Base-by-base conservation (phyloP, 2,888 invertebrate species). In the Biston stratarius region DNA sequence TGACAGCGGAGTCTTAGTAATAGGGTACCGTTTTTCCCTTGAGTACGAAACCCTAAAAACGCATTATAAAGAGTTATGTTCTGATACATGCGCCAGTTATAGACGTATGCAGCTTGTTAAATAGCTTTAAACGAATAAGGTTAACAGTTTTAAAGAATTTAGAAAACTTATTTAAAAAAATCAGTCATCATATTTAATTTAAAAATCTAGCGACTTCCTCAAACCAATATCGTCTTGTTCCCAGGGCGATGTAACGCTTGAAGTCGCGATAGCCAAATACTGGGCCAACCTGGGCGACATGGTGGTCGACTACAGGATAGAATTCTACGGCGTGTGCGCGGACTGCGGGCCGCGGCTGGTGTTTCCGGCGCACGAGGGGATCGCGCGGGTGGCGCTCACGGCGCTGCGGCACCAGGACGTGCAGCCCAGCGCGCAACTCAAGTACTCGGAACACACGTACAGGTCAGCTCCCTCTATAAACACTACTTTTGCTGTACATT, bases 261-360 rank as follows among this genome's bases (percentile, higher is more conserved):
- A 99, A 91, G 91, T 99, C 49, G 98, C 97, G 65, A 95, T 99
- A 70, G 98, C 98, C 9, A 99, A 99, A 89, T 99, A 98, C 95
- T 99, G 99, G 99, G 97, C 98, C 10, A 98, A 97, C 93, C 94
- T 97, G 61, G 98, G 98, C 38, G 97, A 97, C 51, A 95, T 97
- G 62, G 89, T 87, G 49, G 86, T 98, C 33, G 95, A 96, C 84
- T 98, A 98, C 87, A 95, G 94, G 47, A 88, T 99, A 52, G 96
- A 96, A 80, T 98, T 99, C 90, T 96, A 96, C 88, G 98, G 99
- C 0, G 94, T 98, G 61, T 94, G 95, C 81, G 95, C 97, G n/a
- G 96, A 96, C 83, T 95, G 94, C 83, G 90, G 90, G 40, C 77
- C 93, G 69, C 94, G 95, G 71, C 90, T 96, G 40, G 95, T 95